A percentile compares a stretch with the other conserved stretches of the same genome.
phyloP scores from a whole-genome alignment of 2,113 vertebrate species.

The Ictalurus furcatus region DNA sequence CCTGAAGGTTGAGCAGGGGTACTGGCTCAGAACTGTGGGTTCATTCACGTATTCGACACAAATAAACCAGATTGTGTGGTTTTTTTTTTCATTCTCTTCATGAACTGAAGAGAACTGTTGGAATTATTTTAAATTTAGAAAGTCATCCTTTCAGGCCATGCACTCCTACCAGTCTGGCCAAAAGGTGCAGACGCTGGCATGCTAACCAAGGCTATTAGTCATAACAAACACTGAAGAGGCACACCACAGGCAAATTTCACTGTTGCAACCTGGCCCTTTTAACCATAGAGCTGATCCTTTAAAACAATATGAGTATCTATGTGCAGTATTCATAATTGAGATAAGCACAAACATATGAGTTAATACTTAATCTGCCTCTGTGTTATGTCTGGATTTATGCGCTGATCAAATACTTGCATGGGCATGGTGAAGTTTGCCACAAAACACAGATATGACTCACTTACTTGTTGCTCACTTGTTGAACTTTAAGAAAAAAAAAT shows the following conservation, averaged over 20 bases:
- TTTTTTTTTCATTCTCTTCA: background rate
- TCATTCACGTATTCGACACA: background rate
- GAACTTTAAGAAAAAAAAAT: background rate
- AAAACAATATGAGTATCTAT: background rate
- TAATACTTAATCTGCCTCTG: background rate
- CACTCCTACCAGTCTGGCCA: background rate
- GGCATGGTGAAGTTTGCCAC: background rate
- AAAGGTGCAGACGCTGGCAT: background rate
- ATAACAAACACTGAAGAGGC: constrained; percentile 1
- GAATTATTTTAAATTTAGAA: background rate
- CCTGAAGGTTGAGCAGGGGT: background rate
- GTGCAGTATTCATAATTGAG: background rate
- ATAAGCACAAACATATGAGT: background rate
- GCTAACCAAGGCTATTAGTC: constrained; percentile 9
- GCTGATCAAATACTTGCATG: background rate
- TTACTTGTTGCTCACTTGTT: background rate
- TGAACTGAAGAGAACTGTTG: background rate
- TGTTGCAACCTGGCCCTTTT: background rate
- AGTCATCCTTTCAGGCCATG: background rate
- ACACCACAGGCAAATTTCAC: background rate
- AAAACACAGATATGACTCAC: background rate
- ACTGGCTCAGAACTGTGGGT: background rate
- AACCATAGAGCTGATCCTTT: background rate
- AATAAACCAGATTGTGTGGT: background rate
- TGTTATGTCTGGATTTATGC: background rate